Evolutionary conservation across 1,140 invertebrate genomes (phyloP), one percentile per base, ranked within the genome.

Genomic region (Trachelipus rathkii): DNA sequence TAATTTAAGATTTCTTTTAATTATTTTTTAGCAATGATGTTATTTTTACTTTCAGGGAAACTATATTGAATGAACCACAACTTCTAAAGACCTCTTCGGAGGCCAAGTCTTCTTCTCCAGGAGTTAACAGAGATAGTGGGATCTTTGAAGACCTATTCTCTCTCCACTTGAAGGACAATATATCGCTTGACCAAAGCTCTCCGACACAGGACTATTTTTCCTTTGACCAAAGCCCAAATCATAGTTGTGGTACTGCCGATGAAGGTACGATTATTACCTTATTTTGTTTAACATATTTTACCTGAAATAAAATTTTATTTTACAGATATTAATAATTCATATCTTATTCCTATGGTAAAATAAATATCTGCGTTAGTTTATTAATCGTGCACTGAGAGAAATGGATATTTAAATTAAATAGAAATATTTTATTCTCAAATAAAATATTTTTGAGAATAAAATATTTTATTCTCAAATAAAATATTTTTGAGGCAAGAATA

Each of bases 21-120:
- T 6, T 33, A 33, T 33, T 33, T 33, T 33, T 33, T 33, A n/a
- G n/a, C n/a, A n/a, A 6, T 33, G 33, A 33, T 33, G 6, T 6
- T 6, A 33, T 33, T 33, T 33, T 33, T 6, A 33, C 1, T 33
- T 33, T 33, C 33, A 33, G 33, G 33, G 33, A 33, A 33, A 33
- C 6, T 33, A 33, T 33, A 33, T 33, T 33, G 33, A 33, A 33
- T 33, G 33, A 60, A 60, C 50, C 50, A 60, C 50, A 60, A 15
- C 50, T 60, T 60, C 50, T 60, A 19, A 60, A 60, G 50, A 60
- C 50, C 50, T 60, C 50, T 60, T 19, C 50, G 50, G 50, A 60
- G 50, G 50, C 50, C 19, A 60, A 13, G 11, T 15, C 50, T 60
- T 10, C 46, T 50, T 15, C 50, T 60, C 19, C 50, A 60, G 50